These are phyloP conservation scores for Apotomis turbidana DNA, from an alignment of 2,888 invertebrate species.

Conservation along the genomic window DNA sequence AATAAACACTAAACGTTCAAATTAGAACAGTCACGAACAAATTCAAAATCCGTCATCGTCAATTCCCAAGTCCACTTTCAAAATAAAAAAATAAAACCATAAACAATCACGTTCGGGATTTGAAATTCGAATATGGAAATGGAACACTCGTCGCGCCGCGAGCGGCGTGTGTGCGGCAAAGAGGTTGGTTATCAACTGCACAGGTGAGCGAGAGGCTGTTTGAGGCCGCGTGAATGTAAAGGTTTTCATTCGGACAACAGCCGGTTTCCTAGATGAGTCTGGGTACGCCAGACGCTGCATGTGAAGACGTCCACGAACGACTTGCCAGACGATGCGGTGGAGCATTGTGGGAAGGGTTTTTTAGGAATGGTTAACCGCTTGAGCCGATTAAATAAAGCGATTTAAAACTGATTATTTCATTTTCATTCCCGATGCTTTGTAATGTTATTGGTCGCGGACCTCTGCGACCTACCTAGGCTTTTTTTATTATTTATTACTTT, in stretches of 20 bases:
- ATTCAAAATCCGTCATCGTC: constrained; percentile 44
- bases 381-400: too few species aligned
- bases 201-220: constrained; percentile 66
- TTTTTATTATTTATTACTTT: too few species aligned
- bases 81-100: constrained; percentile 45
- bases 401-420: too few species aligned
- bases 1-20: constrained; percentile 40
- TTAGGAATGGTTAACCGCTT: background rate
- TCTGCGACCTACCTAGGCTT: too few species aligned
- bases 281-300: constrained; percentile 39
- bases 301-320: background rate
- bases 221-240: constrained; percentile 46
- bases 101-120: constrained; percentile 45
- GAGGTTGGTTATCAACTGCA: constrained; percentile 73
- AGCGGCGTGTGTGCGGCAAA: constrained; percentile 61
- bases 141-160: constrained; percentile 44
- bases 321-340: background rate
- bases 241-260: constrained; percentile 38
- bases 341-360: background rate
- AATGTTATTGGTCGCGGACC: too few species aligned
- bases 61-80: constrained; percentile 40
- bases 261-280: constrained; percentile 42
- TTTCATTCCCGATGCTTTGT: too few species aligned
- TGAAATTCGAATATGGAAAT: constrained; percentile 47
- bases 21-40: constrained; percentile 37